These are phyloP conservation scores for Corythoichthys intestinalis DNA, from an alignment of 2,113 vertebrate genomes.

Conservation along the genomic window DNA sequence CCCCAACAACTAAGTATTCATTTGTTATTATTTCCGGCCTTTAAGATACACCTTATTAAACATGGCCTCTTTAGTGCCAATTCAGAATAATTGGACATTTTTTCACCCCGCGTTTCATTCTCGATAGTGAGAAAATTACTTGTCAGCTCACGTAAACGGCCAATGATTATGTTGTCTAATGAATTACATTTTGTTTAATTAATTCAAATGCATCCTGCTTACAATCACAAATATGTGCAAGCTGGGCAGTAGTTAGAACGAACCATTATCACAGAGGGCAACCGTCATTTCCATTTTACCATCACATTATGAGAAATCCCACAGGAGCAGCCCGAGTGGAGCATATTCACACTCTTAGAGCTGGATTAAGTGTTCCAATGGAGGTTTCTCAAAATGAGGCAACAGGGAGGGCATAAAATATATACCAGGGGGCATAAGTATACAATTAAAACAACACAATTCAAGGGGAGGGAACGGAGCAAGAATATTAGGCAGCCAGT, in stretches of 20 bases:
- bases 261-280: conserved; percentile 58
- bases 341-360: conserved; percentile 25
- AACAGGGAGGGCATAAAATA: background rate
- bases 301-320: conserved; percentile 58
- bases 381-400: conserved; percentile 44
- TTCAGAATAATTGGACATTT: conserved; percentile 49
- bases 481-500: conserved; percentile 29
- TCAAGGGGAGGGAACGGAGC: background rate
- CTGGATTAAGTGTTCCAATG: conserved; percentile 55
- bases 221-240: conserved; percentile 45
- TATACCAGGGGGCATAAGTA: conserved; percentile 15
- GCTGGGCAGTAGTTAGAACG: conserved; percentile 54
- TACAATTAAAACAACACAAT: conserved; percentile 7
- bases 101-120: conserved; percentile 24
- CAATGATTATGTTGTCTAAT: conserved; percentile 63
- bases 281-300: conserved; percentile 61
- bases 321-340: conserved; percentile 32
- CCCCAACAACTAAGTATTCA: conserved; percentile 7
- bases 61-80: conserved; percentile 25
- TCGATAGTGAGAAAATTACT: conserved; percentile 39
- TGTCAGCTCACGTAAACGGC: conserved; percentile 39
- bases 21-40: conserved; percentile 15
- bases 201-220: conserved; percentile 40
- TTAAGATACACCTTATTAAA: conserved; percentile 10
- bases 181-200: conserved; percentile 65